Conservation (phyloP, 2,888 invertebrate species). For the Stenotaenia linearis region DNA sequence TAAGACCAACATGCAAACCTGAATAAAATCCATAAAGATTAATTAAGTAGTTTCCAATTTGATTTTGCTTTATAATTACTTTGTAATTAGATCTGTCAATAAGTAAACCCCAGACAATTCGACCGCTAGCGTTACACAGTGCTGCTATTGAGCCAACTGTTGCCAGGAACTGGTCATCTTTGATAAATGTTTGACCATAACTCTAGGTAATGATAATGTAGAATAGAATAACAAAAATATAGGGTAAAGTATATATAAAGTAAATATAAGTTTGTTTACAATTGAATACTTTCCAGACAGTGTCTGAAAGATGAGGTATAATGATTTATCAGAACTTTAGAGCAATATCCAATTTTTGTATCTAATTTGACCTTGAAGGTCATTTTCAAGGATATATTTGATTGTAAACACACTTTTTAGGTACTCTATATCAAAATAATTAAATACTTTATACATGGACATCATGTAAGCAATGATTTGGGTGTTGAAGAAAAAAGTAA, state of each 20-base stretch:
- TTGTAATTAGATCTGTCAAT: slow-evolving; percentile 49
- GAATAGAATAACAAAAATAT: not conserved
- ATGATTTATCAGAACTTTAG: too few relatives aligned
- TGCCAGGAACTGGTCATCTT: slow-evolving; percentile 51
- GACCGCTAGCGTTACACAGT: slow-evolving; percentile 49
- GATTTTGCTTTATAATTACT: too few relatives aligned
- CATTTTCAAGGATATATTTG: too few relatives aligned
- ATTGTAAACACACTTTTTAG: not conserved
- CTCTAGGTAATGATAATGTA: slow-evolving; percentile 40
- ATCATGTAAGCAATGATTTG: slow-evolving; percentile 45
- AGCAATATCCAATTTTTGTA: too few relatives aligned
- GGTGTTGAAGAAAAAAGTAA: slow-evolving; percentile 44
- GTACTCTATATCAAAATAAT: too few relatives aligned
- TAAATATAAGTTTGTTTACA: too few relatives aligned
- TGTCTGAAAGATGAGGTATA: not conserved
- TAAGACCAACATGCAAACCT: slow-evolving; percentile 41
- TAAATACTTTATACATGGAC: slow-evolving; percentile 45
- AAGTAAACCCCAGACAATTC: slow-evolving; percentile 50
- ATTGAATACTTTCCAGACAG: too few relatives aligned
- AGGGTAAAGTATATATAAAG: too few relatives aligned
- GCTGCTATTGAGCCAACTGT: slow-evolving; percentile 50
- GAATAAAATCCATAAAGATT: slow-evolving; percentile 8
- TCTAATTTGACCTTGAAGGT: too few relatives aligned
- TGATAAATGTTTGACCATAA: slow-evolving; percentile 49
- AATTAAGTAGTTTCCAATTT: not conserved